Base-by-base conservation (phyloP, 1,140 invertebrate species). In the Orchestia grillus region DNA sequence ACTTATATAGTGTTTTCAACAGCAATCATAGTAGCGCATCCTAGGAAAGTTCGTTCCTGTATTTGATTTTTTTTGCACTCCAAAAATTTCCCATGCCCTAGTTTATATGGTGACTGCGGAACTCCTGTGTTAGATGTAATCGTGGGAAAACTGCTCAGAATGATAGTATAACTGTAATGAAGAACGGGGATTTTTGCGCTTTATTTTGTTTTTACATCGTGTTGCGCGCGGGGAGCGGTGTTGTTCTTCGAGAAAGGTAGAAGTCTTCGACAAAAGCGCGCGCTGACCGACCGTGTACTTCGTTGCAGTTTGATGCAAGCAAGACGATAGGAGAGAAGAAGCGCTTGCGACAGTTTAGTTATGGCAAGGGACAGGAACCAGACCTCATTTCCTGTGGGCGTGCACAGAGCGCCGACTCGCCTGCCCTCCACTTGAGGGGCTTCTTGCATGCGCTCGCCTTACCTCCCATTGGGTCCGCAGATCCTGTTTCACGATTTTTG, bases 371-470 rank as follows among this genome's bases (percentile, higher is more conserved):
- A 94, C 44, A 94, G 92, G 92, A 94, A 94, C 92, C 44, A 45
- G 92, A 94, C 36, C 92, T 94, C 92, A 94, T 94, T 94, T 94
- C 92, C 92, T 94, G 92, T 94, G 44, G 92, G 92, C 44, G 92
- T 42, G 92, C 92, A 47, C 43, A 47, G 40, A 92, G 92, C 92
- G 43, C 43, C 44, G 43, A 6, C 44, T n/a, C 47, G 43, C 45
- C 92, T 45, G 36, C 92, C 92, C 92, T 94, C 44, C 92, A 94
- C 92, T 94, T 94, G 15, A n/a, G 40, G 44, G 92, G 92, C 92
- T 94, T 94, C 92, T 94, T 94, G 92, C 44, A 94, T 40, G 92
- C 41, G 92, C 92, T 94, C 92, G 43, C 44, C 92, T 94, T 47
- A 94, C 92, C 92, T 94, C 40, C 92, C 92, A 45, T 45, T 94